Conservation (phyloP, 1,140 invertebrate species). For the Aphidius ervi region DNA sequence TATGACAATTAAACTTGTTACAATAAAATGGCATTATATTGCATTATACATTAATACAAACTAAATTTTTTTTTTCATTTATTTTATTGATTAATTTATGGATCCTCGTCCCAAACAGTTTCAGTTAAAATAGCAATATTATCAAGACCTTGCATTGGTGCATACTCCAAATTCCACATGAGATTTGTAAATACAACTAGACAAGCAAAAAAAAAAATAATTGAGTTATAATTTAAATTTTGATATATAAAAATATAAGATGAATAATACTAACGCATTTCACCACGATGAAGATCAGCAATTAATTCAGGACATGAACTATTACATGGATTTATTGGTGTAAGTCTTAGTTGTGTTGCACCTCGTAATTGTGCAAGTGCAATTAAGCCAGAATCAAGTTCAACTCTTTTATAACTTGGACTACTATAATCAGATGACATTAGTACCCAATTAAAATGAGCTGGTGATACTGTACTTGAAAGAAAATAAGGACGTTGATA, state of each 20-base stretch:
- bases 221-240: not conserved
- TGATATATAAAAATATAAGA: not conserved
- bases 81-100: slow-evolving; percentile 25
- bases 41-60: too few relatives aligned
- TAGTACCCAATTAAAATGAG: slow-evolving; percentile 76
- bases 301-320: slow-evolving; percentile 63
- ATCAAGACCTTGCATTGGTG: slow-evolving; percentile 62
- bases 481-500: slow-evolving; percentile 73
- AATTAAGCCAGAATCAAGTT: slow-evolving; percentile 65
- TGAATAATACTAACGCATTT: slow-evolving; percentile 59
- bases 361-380: slow-evolving; percentile 72
- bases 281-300: slow-evolving; percentile 63
- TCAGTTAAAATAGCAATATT: slow-evolving; percentile 74
- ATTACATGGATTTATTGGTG: slow-evolving; percentile 67
- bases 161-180: slow-evolving; percentile 74
- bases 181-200: slow-evolving; percentile 66
- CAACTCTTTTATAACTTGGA: slow-evolving; percentile 69
- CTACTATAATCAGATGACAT: slow-evolving; percentile 73
- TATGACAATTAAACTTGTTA: too few relatives aligned
- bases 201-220: slow-evolving; percentile 33
- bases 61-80: too few relatives aligned
- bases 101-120: slow-evolving; percentile 63
- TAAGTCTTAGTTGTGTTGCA: slow-evolving; percentile 60
- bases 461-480: slow-evolving; percentile 68
- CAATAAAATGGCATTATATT: too few relatives aligned